These are phyloP conservation scores for Drosophila littoralis DNA, from an alignment of 1,140 invertebrate genomes.

Conservation along the genomic window DNA sequence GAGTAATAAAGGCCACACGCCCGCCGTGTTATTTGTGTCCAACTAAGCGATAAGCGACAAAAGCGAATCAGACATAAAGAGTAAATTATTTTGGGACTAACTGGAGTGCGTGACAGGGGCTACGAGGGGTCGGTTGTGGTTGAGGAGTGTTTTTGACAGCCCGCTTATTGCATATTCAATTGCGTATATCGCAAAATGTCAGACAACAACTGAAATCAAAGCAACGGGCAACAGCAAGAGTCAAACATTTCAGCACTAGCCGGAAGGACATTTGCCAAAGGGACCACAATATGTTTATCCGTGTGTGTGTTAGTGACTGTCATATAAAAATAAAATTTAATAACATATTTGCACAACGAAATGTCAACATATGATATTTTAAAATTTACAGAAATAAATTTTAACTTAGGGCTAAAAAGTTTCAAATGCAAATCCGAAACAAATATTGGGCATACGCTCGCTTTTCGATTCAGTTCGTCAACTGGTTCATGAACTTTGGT, in stretches of 20 bases:
- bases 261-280: slow-evolving; percentile 58
- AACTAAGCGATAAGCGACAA: slow-evolving; percentile 7
- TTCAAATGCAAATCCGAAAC: not conserved
- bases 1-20: slow-evolving; percentile 21
- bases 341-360: slow-evolving; percentile 10
- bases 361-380: slow-evolving; percentile 7
- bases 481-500: too few relatives aligned
- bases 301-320: slow-evolving; percentile 12
- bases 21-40: slow-evolving; percentile 16
- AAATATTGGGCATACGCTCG: not conserved
- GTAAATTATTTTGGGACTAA: not conserved
- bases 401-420: not conserved
- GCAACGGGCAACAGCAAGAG: slow-evolving; percentile 37
- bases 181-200: slow-evolving; percentile 47
- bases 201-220: slow-evolving; percentile 49
- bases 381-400: not conserved
- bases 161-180: slow-evolving; percentile 78
- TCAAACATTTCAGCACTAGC: slow-evolving; percentile 33
- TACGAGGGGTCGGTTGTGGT: slow-evolving; percentile 10
- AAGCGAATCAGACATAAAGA: slow-evolving; percentile 7
- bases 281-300: slow-evolving; percentile 20
- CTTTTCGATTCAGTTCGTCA: too few relatives aligned
- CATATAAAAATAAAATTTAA: slow-evolving; percentile 38
- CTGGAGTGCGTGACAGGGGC: not conserved
- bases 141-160: slow-evolving; percentile 60